Evolutionary conservation across 2,797 vertebrate species (phyloP).

Genomic region (Apogon hyalosoma): DNA sequence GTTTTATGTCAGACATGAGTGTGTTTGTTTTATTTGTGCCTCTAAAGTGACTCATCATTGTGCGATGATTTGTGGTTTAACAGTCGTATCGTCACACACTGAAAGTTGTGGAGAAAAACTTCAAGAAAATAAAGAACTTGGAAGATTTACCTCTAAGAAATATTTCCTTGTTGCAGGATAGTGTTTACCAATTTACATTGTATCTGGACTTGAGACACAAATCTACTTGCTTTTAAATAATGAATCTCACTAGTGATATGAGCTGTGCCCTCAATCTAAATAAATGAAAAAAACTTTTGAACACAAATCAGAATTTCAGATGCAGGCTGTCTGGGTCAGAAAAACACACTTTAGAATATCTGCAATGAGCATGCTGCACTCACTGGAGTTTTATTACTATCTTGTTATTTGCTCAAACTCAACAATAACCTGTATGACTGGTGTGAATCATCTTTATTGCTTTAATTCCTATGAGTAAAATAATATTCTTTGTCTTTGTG

Average conservation of each 20-base stretch:
- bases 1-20: slow-evolving; percentile 44
- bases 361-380: neutral
- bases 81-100: slow-evolving; percentile 19
- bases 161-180: slow-evolving; percentile 25
- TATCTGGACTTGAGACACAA: slow-evolving; percentile 28
- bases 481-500: slow-evolving; percentile 22
- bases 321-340: slow-evolving; percentile 23
- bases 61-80: slow-evolving; percentile 43
- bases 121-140: slow-evolving; percentile 30
- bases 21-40: slow-evolving; percentile 37
- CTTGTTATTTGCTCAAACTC: slow-evolving; percentile 38
- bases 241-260: slow-evolving; percentile 21
- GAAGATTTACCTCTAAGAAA: slow-evolving; percentile 24
- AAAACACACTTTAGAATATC: neutral
- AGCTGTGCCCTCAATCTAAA: slow-evolving; percentile 43
- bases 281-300: slow-evolving; percentile 39
- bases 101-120: slow-evolving; percentile 20
- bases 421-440: slow-evolving; percentile 21
- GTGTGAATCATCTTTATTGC: slow-evolving; percentile 41
- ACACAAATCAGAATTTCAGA: slow-evolving; percentile 30
- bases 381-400: slow-evolving; percentile 32
- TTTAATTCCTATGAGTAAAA: slow-evolving; percentile 26
- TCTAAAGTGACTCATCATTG: slow-evolving; percentile 62
- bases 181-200: slow-evolving; percentile 31
- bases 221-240: slow-evolving; percentile 35